These are phyloP conservation scores for Chelon auratus DNA, from an alignment of 2,797 vertebrate species.

Conservation along the genomic window DNA sequence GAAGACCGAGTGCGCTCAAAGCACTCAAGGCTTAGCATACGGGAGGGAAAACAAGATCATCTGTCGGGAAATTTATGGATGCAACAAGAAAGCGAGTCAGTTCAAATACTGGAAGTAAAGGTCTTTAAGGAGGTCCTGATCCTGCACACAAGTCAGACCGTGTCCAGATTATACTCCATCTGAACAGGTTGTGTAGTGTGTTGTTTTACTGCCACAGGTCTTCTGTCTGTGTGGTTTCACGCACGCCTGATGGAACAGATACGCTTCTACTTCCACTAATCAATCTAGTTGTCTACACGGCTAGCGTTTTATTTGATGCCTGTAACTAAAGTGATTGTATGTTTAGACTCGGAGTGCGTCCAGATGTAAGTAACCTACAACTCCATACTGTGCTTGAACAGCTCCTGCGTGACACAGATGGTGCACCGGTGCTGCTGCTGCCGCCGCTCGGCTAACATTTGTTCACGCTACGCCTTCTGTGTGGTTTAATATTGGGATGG, in stretches of 20 bases:
- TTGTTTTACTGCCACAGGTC: slow-evolving; percentile 3
- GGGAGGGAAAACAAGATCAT: slow-evolving; percentile 25
- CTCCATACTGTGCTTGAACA: slow-evolving; percentile 15
- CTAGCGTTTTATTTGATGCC: background rate
- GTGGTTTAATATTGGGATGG: background rate
- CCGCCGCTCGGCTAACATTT: background rate
- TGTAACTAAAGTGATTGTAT: slow-evolving; percentile 12
- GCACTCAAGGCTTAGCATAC: slow-evolving; percentile 22
- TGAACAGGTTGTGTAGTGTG: background rate
- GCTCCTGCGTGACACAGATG: slow-evolving; percentile 29
- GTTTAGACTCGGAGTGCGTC: background rate
- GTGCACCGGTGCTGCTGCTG: slow-evolving; percentile 6
- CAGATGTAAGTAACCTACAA: slow-evolving; percentile 11
- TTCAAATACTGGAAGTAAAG: slow-evolving; percentile 4
- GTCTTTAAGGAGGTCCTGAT: background rate
- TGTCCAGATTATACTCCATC: background rate
- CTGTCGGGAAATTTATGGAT: slow-evolving; percentile 13
- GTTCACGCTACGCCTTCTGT: background rate
- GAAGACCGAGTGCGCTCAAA: slow-evolving; percentile 27
- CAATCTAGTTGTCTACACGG: background rate
- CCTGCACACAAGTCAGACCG: background rate
- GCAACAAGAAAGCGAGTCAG: slow-evolving; percentile 17
- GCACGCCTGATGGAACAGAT: background rate
- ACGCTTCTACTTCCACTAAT: background rate
- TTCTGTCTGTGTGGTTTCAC: background rate